These are phyloP conservation scores for Colinus virginianus DNA, from an alignment of 2,113 vertebrate genomes.

Conservation along the genomic window DNA sequence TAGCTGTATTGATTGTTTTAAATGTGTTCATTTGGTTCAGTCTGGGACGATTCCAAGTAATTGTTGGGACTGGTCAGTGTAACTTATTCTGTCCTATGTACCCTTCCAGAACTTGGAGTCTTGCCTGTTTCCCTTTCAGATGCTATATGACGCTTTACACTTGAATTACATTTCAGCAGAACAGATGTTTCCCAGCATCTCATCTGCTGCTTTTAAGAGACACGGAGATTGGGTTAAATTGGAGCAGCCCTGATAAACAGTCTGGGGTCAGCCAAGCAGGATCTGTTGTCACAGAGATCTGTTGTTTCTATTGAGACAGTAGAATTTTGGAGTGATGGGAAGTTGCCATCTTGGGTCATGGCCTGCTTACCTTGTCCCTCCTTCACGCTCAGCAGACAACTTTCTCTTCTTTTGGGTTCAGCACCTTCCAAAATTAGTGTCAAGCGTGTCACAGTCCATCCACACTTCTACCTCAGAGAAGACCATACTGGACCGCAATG, in stretches of 20 bases:
- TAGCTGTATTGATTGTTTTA: background rate
- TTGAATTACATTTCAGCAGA: background rate
- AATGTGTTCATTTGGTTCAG: background rate
- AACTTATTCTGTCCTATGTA: background rate
- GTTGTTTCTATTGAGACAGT: background rate
- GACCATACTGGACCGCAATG: slow-evolving; percentile 56
- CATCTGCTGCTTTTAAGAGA: background rate
- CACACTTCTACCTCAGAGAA: slow-evolving; percentile 67
- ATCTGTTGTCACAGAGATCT: background rate
- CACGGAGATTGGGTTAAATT: background rate
- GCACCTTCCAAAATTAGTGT: slow-evolving; percentile 78
- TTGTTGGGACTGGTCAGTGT: background rate
- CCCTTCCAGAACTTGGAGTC: background rate
- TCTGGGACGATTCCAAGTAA: background rate
- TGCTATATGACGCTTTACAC: background rate
- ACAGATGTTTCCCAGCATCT: background rate
- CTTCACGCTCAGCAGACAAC: background rate
- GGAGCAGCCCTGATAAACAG: background rate
- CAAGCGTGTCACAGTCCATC: slow-evolving; percentile 57
- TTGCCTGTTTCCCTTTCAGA: slow-evolving; percentile 10
- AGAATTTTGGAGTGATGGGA: background rate
- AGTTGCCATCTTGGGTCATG: background rate
- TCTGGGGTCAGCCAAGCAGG: background rate
- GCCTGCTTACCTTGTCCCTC: background rate
- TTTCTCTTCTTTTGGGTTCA: slow-evolving; percentile 54